Evolutionary conservation across 2,797 vertebrate genomes (phyloP).

Genomic region (Gallirallus australis): DNA sequence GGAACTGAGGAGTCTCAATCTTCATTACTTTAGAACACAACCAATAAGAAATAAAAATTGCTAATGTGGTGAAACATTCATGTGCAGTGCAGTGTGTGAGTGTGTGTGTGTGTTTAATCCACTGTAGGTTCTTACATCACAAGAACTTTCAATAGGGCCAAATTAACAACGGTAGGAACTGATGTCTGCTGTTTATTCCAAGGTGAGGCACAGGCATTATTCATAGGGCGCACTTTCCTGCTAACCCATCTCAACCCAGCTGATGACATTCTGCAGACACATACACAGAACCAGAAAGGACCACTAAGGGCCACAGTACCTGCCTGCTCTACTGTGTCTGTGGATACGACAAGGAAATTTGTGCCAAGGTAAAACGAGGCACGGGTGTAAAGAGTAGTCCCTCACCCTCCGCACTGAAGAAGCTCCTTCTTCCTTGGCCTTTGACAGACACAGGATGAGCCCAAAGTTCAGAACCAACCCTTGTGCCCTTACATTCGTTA

Average conservation of each 20-base stretch:
- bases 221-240: background rate
- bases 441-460: background rate
- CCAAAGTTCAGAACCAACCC: background rate
- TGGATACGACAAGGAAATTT: background rate
- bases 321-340: rapidly evolving
- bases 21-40: slow-evolving; percentile 13
- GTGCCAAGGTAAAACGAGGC: background rate
- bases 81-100: background rate
- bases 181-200: background rate
- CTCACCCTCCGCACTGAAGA: background rate
- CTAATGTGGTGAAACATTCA: background rate
- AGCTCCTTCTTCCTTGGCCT: background rate
- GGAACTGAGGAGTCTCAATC: slow-evolving; percentile 32
- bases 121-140: background rate
- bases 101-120: background rate
- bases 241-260: background rate
- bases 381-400: background rate
- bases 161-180: background rate
- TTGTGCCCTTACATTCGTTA: background rate
- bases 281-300: background rate
- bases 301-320: background rate
- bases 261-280: background rate
- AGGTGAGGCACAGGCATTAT: background rate
- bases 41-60: slow-evolving; percentile 44
- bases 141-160: background rate